Conservation (phyloP, 2,888 invertebrate species). For the Agrotis ipsilon region DNA sequence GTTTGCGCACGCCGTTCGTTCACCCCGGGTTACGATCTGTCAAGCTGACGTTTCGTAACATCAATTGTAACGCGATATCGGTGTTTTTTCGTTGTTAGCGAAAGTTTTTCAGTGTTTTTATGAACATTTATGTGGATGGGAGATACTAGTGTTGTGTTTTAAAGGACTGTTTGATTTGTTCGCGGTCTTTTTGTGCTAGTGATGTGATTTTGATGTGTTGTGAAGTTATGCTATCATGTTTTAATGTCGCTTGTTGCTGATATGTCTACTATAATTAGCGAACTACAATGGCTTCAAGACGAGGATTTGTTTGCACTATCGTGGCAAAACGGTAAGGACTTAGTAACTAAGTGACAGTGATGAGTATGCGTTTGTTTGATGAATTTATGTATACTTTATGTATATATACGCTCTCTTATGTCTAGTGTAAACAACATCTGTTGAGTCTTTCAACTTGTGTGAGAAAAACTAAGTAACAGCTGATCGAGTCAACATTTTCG, state of each 20-base stretch:
- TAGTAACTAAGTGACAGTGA: background rate
- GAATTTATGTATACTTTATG: background rate
- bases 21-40: constrained; percentile 83
- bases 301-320: constrained; percentile 88
- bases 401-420: background rate
- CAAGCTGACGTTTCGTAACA: constrained; percentile 85
- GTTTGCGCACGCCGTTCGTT: constrained; percentile 77
- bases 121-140: constrained; percentile 57
- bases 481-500: constrained; percentile 13
- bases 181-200: constrained; percentile 79
- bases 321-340: constrained; percentile 86
- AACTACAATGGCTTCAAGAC: constrained; percentile 88
- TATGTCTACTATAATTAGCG: constrained; percentile 89
- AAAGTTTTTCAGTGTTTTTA: constrained; percentile 57
- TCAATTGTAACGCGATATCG: constrained; percentile 69
- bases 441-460: constrained; percentile 7
- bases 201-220: constrained; percentile 81
- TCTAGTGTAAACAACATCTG: constrained; percentile 17
- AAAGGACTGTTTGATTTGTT: constrained; percentile 53
- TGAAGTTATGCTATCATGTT: constrained; percentile 83
- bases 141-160: constrained; percentile 76
- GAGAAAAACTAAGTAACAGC: constrained; percentile 12
- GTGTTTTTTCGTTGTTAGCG: constrained; percentile 62
- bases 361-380: background rate
- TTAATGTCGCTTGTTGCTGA: constrained; percentile 88